These are phyloP conservation scores for Bugulina stolonifera DNA, from an alignment of 2,888 invertebrate species.

Conservation along the genomic window DNA sequence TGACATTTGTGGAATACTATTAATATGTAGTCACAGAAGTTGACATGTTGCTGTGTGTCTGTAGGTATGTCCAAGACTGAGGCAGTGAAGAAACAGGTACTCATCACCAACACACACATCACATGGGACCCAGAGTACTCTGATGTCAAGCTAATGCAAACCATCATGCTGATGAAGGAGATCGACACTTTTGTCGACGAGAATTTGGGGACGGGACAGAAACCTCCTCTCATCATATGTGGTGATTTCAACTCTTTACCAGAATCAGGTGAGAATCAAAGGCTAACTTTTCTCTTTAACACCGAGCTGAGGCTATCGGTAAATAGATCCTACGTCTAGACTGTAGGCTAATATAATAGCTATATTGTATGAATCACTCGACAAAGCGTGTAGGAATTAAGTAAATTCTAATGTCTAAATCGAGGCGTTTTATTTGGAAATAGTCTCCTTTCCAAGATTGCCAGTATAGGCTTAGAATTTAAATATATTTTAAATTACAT, in stretches of 20 bases:
- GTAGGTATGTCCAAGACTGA: conserved; percentile 65
- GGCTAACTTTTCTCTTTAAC: too few species aligned
- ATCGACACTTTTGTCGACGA: conserved; percentile 63
- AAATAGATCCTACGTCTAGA: too few species aligned
- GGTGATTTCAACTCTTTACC: conserved; percentile 98
- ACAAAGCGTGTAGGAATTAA: too few species aligned
- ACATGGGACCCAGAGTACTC: conserved; percentile 99
- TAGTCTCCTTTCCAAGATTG: too few species aligned
- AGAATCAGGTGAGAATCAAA: conserved; percentile 77
- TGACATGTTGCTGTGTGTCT: too few species aligned
- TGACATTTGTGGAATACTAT: neutral
- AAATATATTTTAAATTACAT: too few species aligned
- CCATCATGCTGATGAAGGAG: conserved; percentile 96
- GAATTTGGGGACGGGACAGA: conserved; percentile 31
- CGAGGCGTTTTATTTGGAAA: too few species aligned
- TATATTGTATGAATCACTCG: too few species aligned
- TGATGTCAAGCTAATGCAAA: conserved; percentile 97
- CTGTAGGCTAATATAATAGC: too few species aligned
- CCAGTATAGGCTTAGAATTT: too few species aligned
- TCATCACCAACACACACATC: conserved; percentile 97
- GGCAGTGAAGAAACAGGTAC: conserved; percentile 57
- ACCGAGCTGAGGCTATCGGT: too few species aligned
- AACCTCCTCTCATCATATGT: conserved; percentile 77
- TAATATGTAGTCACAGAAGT: neutral
- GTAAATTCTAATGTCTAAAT: too few species aligned